These are phyloP conservation scores for Rhagologus leucostigma DNA, from an alignment of 2,113 vertebrate species.

Conservation along the genomic window DNA sequence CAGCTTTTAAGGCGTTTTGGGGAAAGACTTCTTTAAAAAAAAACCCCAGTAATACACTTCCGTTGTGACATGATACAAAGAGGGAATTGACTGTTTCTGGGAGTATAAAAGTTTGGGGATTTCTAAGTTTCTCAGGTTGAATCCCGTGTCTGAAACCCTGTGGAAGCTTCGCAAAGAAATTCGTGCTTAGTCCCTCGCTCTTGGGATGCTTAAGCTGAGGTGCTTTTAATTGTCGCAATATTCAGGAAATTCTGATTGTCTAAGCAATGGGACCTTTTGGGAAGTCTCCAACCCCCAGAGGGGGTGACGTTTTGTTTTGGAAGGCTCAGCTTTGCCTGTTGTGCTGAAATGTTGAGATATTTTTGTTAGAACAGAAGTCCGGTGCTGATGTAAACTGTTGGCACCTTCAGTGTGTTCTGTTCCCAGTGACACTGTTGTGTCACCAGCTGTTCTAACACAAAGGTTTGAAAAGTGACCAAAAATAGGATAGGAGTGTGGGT, in stretches of 20 bases:
- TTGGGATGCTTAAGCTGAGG: not conserved
- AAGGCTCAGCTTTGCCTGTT: not conserved
- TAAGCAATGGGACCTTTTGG: not conserved
- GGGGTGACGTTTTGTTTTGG: not conserved
- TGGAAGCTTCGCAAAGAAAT: not conserved
- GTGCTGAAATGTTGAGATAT: not conserved
- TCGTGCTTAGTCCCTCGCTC: accelerated
- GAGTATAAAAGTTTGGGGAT: not conserved
- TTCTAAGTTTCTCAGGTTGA: not conserved
- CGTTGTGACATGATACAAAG: not conserved
- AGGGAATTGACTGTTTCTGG: not conserved
- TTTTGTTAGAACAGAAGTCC: not conserved
- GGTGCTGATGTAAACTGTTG: not conserved
- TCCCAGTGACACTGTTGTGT: not conserved
- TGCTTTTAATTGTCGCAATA: not conserved
- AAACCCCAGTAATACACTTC: not conserved
- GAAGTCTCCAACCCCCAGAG: not conserved
- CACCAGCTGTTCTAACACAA: not conserved
- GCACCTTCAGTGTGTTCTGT: not conserved
- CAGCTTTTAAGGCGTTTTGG: not conserved
- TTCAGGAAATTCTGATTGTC: not conserved
- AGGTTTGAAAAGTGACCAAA: not conserved
- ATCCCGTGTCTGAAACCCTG: not conserved
- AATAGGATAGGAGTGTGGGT: not conserved
- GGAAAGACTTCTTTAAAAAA: not conserved